phyloP scores from a whole-genome alignment of 1,140 invertebrate species.

The Nephotettix cincticeps region DNA sequence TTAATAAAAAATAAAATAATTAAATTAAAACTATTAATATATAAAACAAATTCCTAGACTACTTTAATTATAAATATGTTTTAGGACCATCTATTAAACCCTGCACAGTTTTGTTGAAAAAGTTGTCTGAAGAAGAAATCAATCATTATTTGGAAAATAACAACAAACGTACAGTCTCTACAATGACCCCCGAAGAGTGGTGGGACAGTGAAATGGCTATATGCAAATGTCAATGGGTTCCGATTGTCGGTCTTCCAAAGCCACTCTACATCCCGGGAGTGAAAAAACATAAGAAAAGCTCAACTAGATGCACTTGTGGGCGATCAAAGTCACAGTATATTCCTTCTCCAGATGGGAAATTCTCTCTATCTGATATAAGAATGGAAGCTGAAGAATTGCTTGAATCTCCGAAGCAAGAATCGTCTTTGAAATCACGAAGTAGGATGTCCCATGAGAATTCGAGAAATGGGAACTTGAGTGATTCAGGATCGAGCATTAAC shows the following conservation, averaged over 20 bases:
- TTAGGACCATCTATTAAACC: neutral
- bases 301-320: neutral
- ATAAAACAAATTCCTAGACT: too few species aligned
- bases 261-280: neutral
- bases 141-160: too few species aligned
- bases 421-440: neutral
- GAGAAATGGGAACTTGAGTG: neutral
- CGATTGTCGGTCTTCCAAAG: neutral
- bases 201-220: neutral
- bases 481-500: neutral
- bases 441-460: neutral
- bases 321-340: neutral
- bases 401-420: neutral
- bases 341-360: neutral
- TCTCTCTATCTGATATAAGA: neutral
- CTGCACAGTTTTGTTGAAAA: neutral
- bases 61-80: too few species aligned
- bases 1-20: too few species aligned
- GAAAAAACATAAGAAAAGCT: neutral
- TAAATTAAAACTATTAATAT: too few species aligned
- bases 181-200: neutral
- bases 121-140: neutral
- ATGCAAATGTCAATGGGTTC: neutral
- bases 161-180: neutral
- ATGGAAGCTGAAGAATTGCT: neutral